Evolutionary conservation across 2,113 vertebrate genomes (phyloP).

Genomic region (Micromys minutus): DNA sequence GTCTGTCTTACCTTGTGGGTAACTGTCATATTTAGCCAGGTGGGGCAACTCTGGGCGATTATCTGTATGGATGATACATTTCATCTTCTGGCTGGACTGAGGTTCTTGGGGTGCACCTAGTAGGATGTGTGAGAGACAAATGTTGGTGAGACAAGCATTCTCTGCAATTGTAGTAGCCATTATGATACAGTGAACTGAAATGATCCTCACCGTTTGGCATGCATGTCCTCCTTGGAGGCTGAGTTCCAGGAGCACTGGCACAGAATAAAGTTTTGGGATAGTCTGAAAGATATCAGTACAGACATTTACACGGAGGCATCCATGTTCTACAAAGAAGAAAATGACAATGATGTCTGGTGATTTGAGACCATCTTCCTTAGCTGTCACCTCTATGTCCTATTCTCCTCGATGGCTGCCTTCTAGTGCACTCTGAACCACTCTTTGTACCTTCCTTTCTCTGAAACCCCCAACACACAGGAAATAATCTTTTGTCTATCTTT

Average conservation of each 20-base stretch:
- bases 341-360: background rate
- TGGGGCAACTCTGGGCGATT: accelerated
- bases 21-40: background rate
- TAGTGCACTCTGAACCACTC: background rate
- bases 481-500: background rate
- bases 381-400: background rate
- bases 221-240: accelerated
- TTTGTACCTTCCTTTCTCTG: background rate
- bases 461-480: background rate
- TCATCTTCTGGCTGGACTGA: accelerated
- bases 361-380: background rate
- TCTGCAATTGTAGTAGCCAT: background rate
- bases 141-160: background rate
- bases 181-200: background rate
- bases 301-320: background rate
- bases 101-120: accelerated
- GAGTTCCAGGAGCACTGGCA: accelerated
- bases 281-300: constrained; percentile 27
- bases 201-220: accelerated
- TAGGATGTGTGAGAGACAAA: constrained; percentile 17
- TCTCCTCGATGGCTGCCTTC: background rate
- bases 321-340: background rate
- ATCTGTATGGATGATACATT: accelerated
- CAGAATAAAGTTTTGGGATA: accelerated
- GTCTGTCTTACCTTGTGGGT: constrained; percentile 11